These are phyloP conservation scores for Anaspis maculata DNA, from an alignment of 2,888 invertebrate species.

Conservation along the genomic window DNA sequence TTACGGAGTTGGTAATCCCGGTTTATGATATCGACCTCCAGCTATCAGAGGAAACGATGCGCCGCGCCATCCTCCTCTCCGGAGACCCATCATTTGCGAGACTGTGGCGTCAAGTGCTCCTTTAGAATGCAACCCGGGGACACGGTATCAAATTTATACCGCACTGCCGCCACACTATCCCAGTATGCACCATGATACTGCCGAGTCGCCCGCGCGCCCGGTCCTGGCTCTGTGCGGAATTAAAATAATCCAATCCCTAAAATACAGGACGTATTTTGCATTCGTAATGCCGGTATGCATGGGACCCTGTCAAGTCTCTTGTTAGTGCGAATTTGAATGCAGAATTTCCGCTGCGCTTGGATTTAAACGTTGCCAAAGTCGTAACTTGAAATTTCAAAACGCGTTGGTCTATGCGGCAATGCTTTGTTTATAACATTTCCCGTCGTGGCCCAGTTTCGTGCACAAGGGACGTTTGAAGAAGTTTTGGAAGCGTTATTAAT, in stretches of 20 bases:
- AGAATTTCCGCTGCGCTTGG: no score
- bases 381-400: no score
- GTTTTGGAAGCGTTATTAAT: no score
- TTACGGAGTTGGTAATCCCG: constrained; percentile 25
- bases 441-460: no score
- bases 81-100: constrained; percentile 25
- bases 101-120: constrained; percentile 23
- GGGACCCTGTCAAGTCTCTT: no score
- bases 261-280: no score
- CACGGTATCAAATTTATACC: constrained; percentile 14
- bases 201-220: neutral
- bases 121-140: constrained; percentile 11
- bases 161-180: constrained; percentile 9
- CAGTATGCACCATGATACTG: neutral
- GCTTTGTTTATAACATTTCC: no score
- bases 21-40: constrained; percentile 30
- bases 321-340: no score
- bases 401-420: no score
- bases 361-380: no score
- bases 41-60: constrained; percentile 23
- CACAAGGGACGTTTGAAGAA: no score
- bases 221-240: neutral
- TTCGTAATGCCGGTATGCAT: no score
- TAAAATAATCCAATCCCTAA: neutral
- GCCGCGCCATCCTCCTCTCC: constrained; percentile 16